Evolutionary conservation across 2,113 vertebrate species (phyloP).

Genomic region (Illadopsis cleaveri): DNA sequence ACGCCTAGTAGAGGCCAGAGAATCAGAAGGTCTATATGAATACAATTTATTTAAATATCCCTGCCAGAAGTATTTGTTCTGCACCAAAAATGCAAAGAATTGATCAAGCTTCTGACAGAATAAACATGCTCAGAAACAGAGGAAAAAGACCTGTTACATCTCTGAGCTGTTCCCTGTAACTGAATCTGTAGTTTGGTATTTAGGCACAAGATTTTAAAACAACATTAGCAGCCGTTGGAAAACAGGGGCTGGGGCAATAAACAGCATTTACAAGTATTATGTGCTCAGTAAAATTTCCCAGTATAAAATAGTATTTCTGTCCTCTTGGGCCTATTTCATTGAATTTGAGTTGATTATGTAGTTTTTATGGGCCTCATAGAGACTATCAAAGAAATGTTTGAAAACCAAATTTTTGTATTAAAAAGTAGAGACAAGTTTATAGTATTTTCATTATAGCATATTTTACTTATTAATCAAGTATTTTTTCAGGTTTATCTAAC

Average conservation of each 20-base stretch:
- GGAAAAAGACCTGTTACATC: not conserved
- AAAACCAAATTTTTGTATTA: not conserved
- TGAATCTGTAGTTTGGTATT: not conserved
- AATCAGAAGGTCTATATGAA: not conserved
- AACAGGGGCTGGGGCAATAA: not conserved
- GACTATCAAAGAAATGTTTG: not conserved
- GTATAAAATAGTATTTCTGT: not conserved
- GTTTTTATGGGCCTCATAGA: not conserved
- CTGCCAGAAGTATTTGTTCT: not conserved
- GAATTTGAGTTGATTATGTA: not conserved
- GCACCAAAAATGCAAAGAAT: not conserved
- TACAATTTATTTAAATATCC: not conserved
- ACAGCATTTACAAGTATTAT: not conserved
- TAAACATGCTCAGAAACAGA: not conserved
- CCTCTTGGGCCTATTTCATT: not conserved
- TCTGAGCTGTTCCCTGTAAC: not conserved
- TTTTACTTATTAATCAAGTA: not conserved
- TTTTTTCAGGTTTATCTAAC: not conserved
- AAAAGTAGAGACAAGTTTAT: not conserved
- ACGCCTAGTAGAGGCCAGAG: not conserved
- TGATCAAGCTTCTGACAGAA: not conserved
- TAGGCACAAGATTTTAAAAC: not conserved
- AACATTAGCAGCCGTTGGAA: not conserved
- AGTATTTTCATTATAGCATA: not conserved
- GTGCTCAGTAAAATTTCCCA: not conserved